Base-by-base conservation (phyloP, 2,888 invertebrate genomes). In the Incurvaria masculella region DNA sequence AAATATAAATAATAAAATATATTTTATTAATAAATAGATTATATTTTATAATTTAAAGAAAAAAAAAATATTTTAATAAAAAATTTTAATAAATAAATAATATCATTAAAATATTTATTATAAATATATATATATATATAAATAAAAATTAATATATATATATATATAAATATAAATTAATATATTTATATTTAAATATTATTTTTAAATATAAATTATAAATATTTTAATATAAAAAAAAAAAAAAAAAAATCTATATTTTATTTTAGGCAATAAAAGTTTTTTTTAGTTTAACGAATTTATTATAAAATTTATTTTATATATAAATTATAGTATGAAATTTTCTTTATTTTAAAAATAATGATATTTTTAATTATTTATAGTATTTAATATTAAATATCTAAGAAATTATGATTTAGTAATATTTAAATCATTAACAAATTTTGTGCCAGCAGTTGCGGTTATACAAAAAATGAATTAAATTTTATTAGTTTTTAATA, bases 401-500 rank as follows among this genome's bases (percentile, higher is more conserved):
- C 80, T 80, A 81, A 73, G 72, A 72, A 80, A 76, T 79, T 81
- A 79, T 78, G 81, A 73, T 79, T 81, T 82, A 80, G 69, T 75
- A 81, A 80, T 73, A 71, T 70, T 60, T 59, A 62, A 66, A 81
- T 72, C 80, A 80, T 72, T 79, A 75, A 81, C 79, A 65, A 81
- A 83, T 74, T 79, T 82, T 82, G 83, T 83, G 83, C 83, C 83
- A 85, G 84, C 84, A 83, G 79, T 80, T 80, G 84, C 84, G 85
- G 82, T 84, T 84, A 85, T 60, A 82, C 84, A 81, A 76, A 75
- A 74, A 61, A 79, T 79, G 66, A 74, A 74, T 66, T 79, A 66
- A 81, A 80, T 79, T 74, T 71, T 75, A 65, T 80, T 70, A 65
- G 65, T 66, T 56, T 58, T 62, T 66, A 72, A 65, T 68, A 52